A percentile compares a stretch with the other conserved stretches of the same genome.
Conservation (phyloP, 2,888 invertebrate genomes). For the Frankliniella intonsa region DNA sequence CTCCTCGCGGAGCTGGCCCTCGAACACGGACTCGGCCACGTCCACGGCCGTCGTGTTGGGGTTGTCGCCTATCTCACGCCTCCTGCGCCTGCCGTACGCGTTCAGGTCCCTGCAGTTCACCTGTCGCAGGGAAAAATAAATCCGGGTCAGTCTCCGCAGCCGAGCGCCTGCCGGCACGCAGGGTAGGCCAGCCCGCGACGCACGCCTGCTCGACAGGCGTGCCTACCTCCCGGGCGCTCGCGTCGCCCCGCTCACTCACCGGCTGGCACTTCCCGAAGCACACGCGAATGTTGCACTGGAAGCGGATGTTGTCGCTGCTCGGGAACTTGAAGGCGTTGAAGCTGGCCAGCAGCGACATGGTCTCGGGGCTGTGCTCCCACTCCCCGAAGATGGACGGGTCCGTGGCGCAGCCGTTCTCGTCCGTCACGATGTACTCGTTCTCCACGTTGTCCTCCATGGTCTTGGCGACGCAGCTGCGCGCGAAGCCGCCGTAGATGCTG, state of each 20-base stretch:
- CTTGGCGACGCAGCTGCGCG: slow-evolving; percentile 87
- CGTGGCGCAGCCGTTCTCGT: slow-evolving; percentile 89
- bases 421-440: slow-evolving; percentile 87
- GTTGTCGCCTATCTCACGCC: slow-evolving; percentile 47
- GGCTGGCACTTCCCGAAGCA: slow-evolving; percentile 95
- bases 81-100: slow-evolving; percentile 78
- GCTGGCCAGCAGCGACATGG: slow-evolving; percentile 76
- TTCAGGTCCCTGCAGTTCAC: slow-evolving; percentile 88
- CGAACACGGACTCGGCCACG: slow-evolving; percentile 54
- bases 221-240: neutral
- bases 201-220: neutral
- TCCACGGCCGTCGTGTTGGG: slow-evolving; percentile 44
- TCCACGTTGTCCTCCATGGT: slow-evolving; percentile 84
- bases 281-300: slow-evolving; percentile 92
- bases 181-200: neutral
- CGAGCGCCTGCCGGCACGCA: neutral
- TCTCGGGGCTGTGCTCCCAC: slow-evolving; percentile 84
- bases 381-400: slow-evolving; percentile 90
- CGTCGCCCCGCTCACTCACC: slow-evolving; percentile 52
- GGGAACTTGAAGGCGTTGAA: slow-evolving; percentile 96
- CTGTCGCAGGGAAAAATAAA: slow-evolving; percentile 45
- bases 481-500: slow-evolving; percentile 86
- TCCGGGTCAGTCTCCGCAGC: neutral
- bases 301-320: slow-evolving; percentile 86
- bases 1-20: slow-evolving; percentile 85